Evolutionary conservation across 2,888 invertebrate species (phyloP), one percentile per base, ranked within the genome.

Genomic region (Eretmocerus hayati): DNA sequence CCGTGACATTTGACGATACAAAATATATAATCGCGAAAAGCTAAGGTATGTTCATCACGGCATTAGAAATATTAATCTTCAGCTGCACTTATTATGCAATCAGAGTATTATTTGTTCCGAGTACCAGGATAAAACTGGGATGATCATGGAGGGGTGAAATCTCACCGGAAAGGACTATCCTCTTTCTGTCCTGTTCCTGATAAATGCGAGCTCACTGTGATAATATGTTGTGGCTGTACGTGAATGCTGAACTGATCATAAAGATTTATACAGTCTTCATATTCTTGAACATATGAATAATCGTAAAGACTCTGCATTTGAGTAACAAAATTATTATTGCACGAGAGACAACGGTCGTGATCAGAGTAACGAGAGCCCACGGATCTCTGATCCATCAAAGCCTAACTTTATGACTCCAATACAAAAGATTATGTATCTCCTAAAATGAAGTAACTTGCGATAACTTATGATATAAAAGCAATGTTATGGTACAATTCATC

Each of bases 1-100:
- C 48, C 42, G 45, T 52, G 41, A 48, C 53, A 56, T 46, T 50
- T 54, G 51, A 50, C 40, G 46, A 58, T 58, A 58, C 56, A 58
- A 58, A 58, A 58, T 56, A 58, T 58, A 57, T 43, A 58, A 57
- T 53, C 56, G 56, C 55, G n/a, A n/a, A 58, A 59, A 58, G 57
- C 59, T 58, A 58, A 59, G 58, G 59, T 58, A 56, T 58, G 56
- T 48, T 47, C 40, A 22, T 42, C 21, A 45, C 26, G 46, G 49
- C 43, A 52, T 51, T 55, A 54, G 53, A 50, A 54, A 52, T 54
- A 46, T 45, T 48, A 42, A 52, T 5, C 11, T n/a, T 13, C 20
- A 20, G 9, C 13, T 37, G 21, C 15, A 37, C 37, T 21, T 20
- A n/a, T 26, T 22, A 18, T 21, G 13, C 15, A 55, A 50, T 46